These are phyloP conservation scores for Oxytorus armatus DNA, from an alignment of 2,888 invertebrate species.

Conservation along the genomic window DNA sequence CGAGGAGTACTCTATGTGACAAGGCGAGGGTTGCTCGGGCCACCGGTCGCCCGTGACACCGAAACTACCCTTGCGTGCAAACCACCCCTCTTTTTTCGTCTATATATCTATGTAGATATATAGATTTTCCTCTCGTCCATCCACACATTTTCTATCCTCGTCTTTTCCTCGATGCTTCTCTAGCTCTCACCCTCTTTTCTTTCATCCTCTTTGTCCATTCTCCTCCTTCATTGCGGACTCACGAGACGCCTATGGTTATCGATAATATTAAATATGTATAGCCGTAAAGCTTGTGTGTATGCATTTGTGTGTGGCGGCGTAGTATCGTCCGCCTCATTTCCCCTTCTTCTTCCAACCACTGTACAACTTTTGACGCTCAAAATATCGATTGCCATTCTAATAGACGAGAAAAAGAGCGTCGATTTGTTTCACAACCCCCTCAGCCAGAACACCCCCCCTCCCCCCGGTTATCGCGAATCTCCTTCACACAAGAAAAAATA, in stretches of 20 bases:
- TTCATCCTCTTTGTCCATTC: neutral
- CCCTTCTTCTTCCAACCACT: neutral
- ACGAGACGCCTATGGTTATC: slow-evolving; percentile 47
- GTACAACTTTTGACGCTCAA: slow-evolving; percentile 41
- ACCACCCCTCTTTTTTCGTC: slow-evolving; percentile 35
- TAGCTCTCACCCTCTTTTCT: neutral
- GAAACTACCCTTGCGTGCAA: slow-evolving; percentile 65
- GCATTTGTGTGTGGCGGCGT: slow-evolving; percentile 21
- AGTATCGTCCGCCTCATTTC: slow-evolving; percentile 16
- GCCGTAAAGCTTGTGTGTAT: slow-evolving; percentile 8
- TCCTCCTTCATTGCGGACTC: slow-evolving; percentile 7
- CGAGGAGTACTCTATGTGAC: slow-evolving; percentile 25
- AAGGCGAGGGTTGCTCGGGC: slow-evolving; percentile 59
- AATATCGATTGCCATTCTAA: slow-evolving; percentile 62
- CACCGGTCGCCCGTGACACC: slow-evolving; percentile 64
- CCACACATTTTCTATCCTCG: slow-evolving; percentile 1
- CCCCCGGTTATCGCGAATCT: too few relatives aligned
- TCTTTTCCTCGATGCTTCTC: neutral
- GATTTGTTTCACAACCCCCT: neutral
- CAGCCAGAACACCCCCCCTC: neutral
- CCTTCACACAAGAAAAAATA: neutral
- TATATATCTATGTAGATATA: slow-evolving; percentile 13
- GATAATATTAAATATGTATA: slow-evolving; percentile 65
- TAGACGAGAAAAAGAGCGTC: slow-evolving; percentile 29
- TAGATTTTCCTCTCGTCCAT: neutral